Conservation (phyloP, 2,888 invertebrate species). For the Epistrophe eligans region DNA sequence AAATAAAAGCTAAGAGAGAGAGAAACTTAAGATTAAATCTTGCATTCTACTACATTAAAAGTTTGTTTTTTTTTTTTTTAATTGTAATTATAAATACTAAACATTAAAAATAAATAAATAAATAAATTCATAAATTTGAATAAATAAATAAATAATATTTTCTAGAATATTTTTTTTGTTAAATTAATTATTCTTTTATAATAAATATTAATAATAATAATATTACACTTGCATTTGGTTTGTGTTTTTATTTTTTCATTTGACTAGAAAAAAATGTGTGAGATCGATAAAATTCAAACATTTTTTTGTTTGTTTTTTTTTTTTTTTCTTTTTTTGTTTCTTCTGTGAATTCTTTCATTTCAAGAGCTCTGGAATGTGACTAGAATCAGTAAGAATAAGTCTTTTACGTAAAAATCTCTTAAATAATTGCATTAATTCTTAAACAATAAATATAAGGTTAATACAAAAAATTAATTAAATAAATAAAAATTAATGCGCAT, state of each 20-base stretch:
- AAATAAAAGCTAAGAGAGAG: not conserved
- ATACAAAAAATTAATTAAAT: slow-evolving; percentile 18
- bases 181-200: slow-evolving; percentile 11
- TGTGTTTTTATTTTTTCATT: slow-evolving; percentile 70
- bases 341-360: slow-evolving; percentile 46
- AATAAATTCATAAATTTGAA: slow-evolving; percentile 45
- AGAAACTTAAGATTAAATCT: slow-evolving; percentile 53
- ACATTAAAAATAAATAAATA: slow-evolving; percentile 63
- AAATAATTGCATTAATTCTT: slow-evolving; percentile 52
- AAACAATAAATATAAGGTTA: slow-evolving; percentile 19
- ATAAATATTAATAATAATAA: slow-evolving; percentile 52
- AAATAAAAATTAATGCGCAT: slow-evolving; percentile 50
- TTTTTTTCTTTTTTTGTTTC: not conserved
- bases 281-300: slow-evolving; percentile 60
- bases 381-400: slow-evolving; percentile 65
- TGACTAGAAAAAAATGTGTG: slow-evolving; percentile 77
- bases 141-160: slow-evolving; percentile 73
- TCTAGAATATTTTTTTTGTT: slow-evolving; percentile 63
- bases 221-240: slow-evolving; percentile 68
- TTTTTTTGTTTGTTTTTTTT: slow-evolving; percentile 47
- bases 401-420: slow-evolving; percentile 62
- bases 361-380: slow-evolving; percentile 69
- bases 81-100: slow-evolving; percentile 57
- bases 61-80: slow-evolving; percentile 27
- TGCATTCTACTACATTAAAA: slow-evolving; percentile 59